Base-by-base conservation (phyloP, 2,797 vertebrate species). In the Odontamblyopus lacepedii region DNA sequence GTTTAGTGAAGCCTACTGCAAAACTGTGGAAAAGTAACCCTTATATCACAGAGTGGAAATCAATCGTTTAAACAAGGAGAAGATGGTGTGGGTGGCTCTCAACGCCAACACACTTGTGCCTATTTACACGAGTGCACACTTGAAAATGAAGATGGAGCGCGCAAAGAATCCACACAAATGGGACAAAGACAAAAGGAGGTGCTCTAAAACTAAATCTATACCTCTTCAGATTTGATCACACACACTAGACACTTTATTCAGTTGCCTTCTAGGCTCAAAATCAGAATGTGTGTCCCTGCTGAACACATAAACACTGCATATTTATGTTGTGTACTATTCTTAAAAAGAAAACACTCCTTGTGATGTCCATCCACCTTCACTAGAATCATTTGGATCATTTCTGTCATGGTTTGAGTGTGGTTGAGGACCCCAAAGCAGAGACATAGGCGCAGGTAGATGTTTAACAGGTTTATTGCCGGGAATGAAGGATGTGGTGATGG, bases 251-350 rank as follows among this genome's bases (percentile, higher is more conserved):
- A 68, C 68, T 82, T 83, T 75, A 73, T 77, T 61, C 74, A n/a
- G 76, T 77, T 78, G 85, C 85, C 79, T 82, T 82, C 26, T 77
- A 76, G 9, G 64, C 79, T 84, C 81, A 84, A 88, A 79, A 86
- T 79, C 67, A 53, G 71, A 63, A 67, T 57, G 48, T 55, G 19
- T 62, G 51, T 38, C 8, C 35, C 35, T 38, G 35, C 9, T 38
- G 1, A 38, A 38, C 6, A 38, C 35, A 38, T 8, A 38, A 38
- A 38, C 1, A 7, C 35, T 38, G 35, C 35, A 38, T 38, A 38
- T 38, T 38, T 38, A 38, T 7, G 8, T 7, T 9, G 8, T 38
- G 35, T 38, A 1, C 35, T 38, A 2, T 8, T 38, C 35, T 38
- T 7, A 38, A 38, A 38, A 7, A 38, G 35, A 38, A 38, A 38